phyloP scores from a whole-genome alignment of 2,797 vertebrate genomes.

The Thaleichthys pacificus region DNA sequence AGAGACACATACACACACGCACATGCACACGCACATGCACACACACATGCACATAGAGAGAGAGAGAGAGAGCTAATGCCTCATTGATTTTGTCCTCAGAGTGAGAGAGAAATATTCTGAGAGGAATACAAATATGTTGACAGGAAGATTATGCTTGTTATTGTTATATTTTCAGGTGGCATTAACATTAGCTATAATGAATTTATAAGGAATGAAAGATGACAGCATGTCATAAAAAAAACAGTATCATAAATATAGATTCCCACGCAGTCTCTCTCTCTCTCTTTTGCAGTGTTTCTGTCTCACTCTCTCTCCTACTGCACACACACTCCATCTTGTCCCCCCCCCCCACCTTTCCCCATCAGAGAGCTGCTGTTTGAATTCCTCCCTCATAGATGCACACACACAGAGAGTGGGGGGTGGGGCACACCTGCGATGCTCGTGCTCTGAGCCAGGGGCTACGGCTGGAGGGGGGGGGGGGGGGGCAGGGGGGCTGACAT shows the following conservation, averaged over 20 bases:
- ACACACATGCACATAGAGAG: slow-evolving; percentile 14
- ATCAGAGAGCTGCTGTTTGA: slow-evolving; percentile 8
- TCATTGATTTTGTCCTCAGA: slow-evolving; percentile 43
- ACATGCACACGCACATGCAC: too few relatives aligned
- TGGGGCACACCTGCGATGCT: slow-evolving; percentile 56
- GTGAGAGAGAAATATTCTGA: slow-evolving; percentile 19
- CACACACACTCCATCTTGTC: neutral
- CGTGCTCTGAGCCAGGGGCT: neutral
- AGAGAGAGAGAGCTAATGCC: slow-evolving; percentile 42
- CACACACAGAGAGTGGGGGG: slow-evolving; percentile 54
- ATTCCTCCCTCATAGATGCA: slow-evolving; percentile 58
- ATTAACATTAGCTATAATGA: neutral
- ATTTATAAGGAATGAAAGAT: too few relatives aligned
- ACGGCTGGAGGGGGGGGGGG: neutral
- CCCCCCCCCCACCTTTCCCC: neutral
- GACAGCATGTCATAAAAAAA: neutral
- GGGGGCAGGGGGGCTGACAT: slow-evolving; percentile 39
- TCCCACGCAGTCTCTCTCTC: neutral
- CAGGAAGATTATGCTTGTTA: neutral
- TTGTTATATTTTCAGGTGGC: neutral
- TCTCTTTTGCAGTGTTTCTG: slow-evolving; percentile 1
- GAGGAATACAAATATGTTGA: slow-evolving; percentile 6
- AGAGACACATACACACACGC: too few relatives aligned
- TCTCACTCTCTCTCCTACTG: neutral
- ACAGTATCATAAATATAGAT: neutral